phyloP scores from a whole-genome alignment of 2,888 invertebrate genomes.

The Acrobasis suavella region DNA sequence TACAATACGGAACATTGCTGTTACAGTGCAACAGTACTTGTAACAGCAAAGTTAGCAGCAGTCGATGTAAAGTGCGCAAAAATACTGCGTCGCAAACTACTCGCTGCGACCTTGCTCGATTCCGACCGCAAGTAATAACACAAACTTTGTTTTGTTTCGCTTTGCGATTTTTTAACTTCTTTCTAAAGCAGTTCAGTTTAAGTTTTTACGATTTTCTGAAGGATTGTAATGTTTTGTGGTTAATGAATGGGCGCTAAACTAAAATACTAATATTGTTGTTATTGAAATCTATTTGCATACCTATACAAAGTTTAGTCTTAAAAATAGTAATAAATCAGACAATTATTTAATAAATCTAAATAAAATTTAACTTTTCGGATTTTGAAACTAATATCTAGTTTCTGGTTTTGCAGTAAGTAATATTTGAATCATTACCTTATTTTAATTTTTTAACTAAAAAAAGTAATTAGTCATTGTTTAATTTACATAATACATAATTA shows the following conservation, averaged over 20 bases:
- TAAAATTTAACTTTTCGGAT: no score
- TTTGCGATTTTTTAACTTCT: slow-evolving; percentile 47
- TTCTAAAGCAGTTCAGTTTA: slow-evolving; percentile 26
- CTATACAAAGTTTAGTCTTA: no score
- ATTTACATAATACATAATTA: no score
- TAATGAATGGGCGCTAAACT: slow-evolving; percentile 28
- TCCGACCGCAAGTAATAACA: slow-evolving; percentile 45
- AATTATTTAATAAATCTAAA: no score
- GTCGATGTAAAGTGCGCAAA: slow-evolving; percentile 26
- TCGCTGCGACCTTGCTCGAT: slow-evolving; percentile 47
- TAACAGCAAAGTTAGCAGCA: slow-evolving; percentile 11
- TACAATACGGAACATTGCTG: slow-evolving; percentile 38
- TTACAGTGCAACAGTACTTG: neutral
- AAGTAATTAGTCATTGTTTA: no score
- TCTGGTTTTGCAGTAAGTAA: no score
- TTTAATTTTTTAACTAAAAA: no score
- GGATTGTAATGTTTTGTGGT: slow-evolving; percentile 27
- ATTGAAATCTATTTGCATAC: neutral
- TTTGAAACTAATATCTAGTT: no score
- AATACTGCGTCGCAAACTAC: slow-evolving; percentile 24
- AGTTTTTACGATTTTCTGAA: slow-evolving; percentile 23
- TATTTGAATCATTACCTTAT: no score
- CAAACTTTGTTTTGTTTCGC: slow-evolving; percentile 59
- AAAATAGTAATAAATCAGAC: no score
- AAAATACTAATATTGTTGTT: neutral